Evolutionary conservation across 2,888 invertebrate species (phyloP), one percentile per base, ranked within the genome.

Genomic region (Drosophila stalkeri): DNA sequence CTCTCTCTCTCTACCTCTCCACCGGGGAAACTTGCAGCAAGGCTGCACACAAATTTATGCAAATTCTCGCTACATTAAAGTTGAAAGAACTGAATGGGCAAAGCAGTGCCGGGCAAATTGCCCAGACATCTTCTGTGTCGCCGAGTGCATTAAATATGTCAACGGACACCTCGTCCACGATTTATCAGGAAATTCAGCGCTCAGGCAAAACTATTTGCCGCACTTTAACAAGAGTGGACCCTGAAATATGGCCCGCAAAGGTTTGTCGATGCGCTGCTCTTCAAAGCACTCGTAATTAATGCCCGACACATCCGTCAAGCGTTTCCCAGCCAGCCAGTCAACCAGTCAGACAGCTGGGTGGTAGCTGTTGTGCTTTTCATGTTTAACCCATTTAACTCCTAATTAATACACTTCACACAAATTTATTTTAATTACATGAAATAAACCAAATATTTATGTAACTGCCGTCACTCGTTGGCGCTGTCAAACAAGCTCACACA

Each of bases 341-440:
- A 6, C 5, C 27, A 27, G 27, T 6, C 5, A 27, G 27, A 1
- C 39, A 56, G 54, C 44, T 52, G n/a, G 37, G 46, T 16, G 39
- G 46, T 20, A 55, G 73, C 7, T 49, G 63, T 46, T 75, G 57
- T 64, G 69, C 67, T 70, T 73, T 70, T 78, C 73, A 77, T 74
- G 78, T 74, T 86, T 89, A 86, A 89, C 85, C 85, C 88, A 85
- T 87, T 89, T 86, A 89, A 86, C 85, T 85, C 85, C 86, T 87
- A 86, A 86, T 86, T 89, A 86, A 86, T 86, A 85, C 88, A 85
- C 86, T 89, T 89, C 86, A 89, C 86, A 79, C 78, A 85, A 87
- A 86, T 82, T 85, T 85, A 80, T 87, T 86, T 86, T 89, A 86
- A 86, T 86, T 86, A 89, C 89, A 86, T 68, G 76, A 84, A 86